Base-by-base conservation (phyloP, 2,888 invertebrate species). In the Mythimna impura region DNA sequence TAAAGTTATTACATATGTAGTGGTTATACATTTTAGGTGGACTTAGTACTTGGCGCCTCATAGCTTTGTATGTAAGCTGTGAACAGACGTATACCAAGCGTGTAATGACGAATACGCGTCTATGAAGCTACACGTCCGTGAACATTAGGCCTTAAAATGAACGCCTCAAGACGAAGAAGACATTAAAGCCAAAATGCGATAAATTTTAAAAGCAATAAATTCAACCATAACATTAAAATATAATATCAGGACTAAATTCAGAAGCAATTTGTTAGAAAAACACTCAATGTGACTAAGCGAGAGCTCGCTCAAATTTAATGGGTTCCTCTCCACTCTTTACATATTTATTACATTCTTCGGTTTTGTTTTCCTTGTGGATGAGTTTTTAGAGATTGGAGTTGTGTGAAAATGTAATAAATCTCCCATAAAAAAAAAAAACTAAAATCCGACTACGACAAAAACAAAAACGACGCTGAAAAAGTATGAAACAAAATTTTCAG, bases 231-330 rank as follows among this genome's bases (percentile, higher is more conserved):
- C 75, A 63, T 72, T 82, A 79, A 52, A 82, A 73, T 79, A 73
- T 80, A 79, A 82, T 80, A 82, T 68, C 57, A 66, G 12, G 73
- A 73, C 73, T 67, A 43, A 79, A 84, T 76, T 83, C 71, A 67
- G 43, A 72, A 72, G 83, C 80, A 86, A 86, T 85, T 85, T 78
- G 74, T 85, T 85, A 76, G 52, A 63, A 67, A 86, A 86, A 80
- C 82, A 82, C 76, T 85, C 73, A 14, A 77, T 64, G 66, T 52
- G 50, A 66, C 66, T 80, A 77, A 85, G 70, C 68, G 78, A 76
- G 62, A 73, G 57, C 52, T 66, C 80, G 75, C 69, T 84, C 77
- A 74, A 83, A 83, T 78, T 84, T 81, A 82, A 85, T 82, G 70
- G 82, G 20, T 40, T n/a, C 14, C 50, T 62, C 54, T 69, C 72